A percentile compares a stretch with the other conserved stretches of the same genome.
Evolutionary conservation across 2,888 invertebrate genomes (phyloP).

Genomic region (Andrena haemorrhoa): DNA sequence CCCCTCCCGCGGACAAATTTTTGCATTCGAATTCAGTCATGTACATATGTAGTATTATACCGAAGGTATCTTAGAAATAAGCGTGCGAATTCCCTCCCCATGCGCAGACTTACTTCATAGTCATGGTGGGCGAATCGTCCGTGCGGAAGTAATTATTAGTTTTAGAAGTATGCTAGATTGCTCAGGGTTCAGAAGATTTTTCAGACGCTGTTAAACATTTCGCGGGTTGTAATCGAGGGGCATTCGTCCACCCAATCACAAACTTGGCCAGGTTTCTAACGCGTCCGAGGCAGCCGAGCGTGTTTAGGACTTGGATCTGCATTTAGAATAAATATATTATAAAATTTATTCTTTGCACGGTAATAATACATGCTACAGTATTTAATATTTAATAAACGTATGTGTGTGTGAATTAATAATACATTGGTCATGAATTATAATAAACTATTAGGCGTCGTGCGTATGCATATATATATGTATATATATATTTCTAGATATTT

Average conservation of each 20-base stretch:
- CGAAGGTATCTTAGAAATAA: slow-evolving; percentile 49
- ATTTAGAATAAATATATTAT: slow-evolving; percentile 75
- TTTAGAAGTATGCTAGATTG: slow-evolving; percentile 68
- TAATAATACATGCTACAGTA: slow-evolving; percentile 74
- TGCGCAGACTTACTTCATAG: slow-evolving; percentile 45
- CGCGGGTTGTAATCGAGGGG: slow-evolving; percentile 24
- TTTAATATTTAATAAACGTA: slow-evolving; percentile 70
- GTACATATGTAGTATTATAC: slow-evolving; percentile 70
- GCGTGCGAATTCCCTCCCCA: slow-evolving; percentile 23
- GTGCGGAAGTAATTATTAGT: slow-evolving; percentile 45
- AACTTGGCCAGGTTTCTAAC: slow-evolving; percentile 47
- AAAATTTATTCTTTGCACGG: slow-evolving; percentile 78
- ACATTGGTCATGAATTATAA: slow-evolving; percentile 57
- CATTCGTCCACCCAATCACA: slow-evolving; percentile 18
- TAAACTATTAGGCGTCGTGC: slow-evolving; percentile 62
- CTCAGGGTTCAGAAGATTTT: slow-evolving; percentile 74
- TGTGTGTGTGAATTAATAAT: slow-evolving; percentile 55
- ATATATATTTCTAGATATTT: slow-evolving; percentile 3
- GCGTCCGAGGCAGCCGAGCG: slow-evolving; percentile 40
- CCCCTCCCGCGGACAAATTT: slow-evolving; percentile 26
- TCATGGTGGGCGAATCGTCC: slow-evolving; percentile 46
- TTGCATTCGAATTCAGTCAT: slow-evolving; percentile 64
- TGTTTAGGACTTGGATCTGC: slow-evolving; percentile 53
- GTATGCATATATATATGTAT: slow-evolving; percentile 53
- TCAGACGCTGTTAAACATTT: slow-evolving; percentile 48